Percentiles rank a stretch among this genome's conserved stretches.
These are phyloP conservation scores for Caprella mutica DNA, from an alignment of 2,888 invertebrate species.

Conservation along the genomic window DNA sequence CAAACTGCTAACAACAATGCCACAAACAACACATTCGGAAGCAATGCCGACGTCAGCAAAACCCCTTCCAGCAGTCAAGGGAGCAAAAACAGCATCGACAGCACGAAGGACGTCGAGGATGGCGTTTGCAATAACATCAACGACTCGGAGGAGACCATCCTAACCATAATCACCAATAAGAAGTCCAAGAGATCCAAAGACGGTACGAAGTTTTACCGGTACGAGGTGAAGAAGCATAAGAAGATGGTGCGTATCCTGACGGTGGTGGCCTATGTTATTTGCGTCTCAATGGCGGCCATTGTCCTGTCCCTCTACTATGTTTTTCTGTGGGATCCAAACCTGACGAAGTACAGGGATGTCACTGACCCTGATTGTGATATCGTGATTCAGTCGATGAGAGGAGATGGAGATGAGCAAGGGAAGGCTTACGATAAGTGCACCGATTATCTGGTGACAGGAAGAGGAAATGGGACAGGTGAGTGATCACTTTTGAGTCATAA, in stretches of 20 bases:
- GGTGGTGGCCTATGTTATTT: conserved; percentile 83
- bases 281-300: conserved; percentile 85
- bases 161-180: neutral
- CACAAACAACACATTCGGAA: too few species aligned
- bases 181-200: conserved; percentile 3
- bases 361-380: too few species aligned
- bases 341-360: conserved; percentile 13
- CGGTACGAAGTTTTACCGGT: conserved; percentile 15
- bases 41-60: too few species aligned
- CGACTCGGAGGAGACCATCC: neutral
- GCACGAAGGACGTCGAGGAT: conserved; percentile 1
- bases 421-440: too few species aligned
- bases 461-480: too few species aligned
- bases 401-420: too few species aligned
- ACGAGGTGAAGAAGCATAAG: conserved; percentile 36
- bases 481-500: too few species aligned
- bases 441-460: too few species aligned
- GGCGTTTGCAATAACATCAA: neutral
- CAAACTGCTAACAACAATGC: too few species aligned
- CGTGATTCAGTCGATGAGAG: too few species aligned
- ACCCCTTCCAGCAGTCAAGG: too few species aligned
- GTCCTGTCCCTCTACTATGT: conserved; percentile 88
- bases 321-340: conserved; percentile 74
- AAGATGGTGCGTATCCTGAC: conserved; percentile 72
- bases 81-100: conserved; percentile 5